Conservation (phyloP, 2,888 invertebrate species). For the Cybosia mesomella region DNA sequence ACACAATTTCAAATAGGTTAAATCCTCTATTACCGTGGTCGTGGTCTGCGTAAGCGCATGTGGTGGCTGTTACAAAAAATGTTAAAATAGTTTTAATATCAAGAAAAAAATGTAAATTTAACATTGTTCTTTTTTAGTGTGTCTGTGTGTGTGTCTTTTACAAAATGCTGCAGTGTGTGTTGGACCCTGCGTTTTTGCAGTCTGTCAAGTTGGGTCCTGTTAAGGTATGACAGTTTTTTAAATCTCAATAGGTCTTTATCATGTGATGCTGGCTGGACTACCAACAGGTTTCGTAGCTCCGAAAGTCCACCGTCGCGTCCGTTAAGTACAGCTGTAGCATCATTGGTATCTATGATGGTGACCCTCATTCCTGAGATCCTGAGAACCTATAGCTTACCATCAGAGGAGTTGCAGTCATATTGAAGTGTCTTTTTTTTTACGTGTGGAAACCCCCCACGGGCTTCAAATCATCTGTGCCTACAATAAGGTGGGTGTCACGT, state of each 20-base stretch:
- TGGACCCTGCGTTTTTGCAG: slow-evolving; percentile 48
- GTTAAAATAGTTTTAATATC: slow-evolving; percentile 13
- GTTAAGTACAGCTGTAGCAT: no score
- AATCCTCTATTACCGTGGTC: slow-evolving; percentile 36
- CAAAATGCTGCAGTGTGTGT: slow-evolving; percentile 46
- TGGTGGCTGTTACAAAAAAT: slow-evolving; percentile 15
- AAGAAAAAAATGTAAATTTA: slow-evolving; percentile 27
- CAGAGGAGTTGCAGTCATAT: no score
- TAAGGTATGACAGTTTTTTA: slow-evolving; percentile 37
- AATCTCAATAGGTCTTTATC: background rate
- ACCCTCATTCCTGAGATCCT: no score
- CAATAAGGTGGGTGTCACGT: no score
- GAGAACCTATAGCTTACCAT: no score
- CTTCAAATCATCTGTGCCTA: no score
- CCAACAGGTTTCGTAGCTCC: background rate
- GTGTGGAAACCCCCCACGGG: no score
- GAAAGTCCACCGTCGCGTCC: no score
- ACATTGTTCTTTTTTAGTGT: slow-evolving; percentile 9
- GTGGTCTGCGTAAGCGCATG: slow-evolving; percentile 28
- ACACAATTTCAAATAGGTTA: slow-evolving; percentile 49
- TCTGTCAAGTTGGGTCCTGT: slow-evolving; percentile 44
- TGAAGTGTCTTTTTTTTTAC: no score
- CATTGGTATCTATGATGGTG: no score
- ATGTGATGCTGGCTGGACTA: background rate
- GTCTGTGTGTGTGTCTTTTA: slow-evolving; percentile 20